phyloP scores from a whole-genome alignment of 2,797 vertebrate species.

The Schizopygopsis pylzovi region DNA sequence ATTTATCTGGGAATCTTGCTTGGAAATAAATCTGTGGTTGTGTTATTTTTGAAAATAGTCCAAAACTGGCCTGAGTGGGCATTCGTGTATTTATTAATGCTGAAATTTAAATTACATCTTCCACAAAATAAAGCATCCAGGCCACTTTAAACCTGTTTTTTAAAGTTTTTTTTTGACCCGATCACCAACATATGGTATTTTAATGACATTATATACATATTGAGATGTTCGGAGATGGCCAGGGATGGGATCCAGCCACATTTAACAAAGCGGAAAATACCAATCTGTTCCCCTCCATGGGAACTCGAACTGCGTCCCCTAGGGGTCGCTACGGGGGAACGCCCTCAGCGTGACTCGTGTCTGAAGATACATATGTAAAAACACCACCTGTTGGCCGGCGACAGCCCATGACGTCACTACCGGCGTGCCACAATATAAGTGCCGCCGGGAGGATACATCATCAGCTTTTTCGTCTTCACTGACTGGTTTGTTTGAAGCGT shows the following conservation, averaged over 20 bases:
- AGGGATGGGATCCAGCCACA: background rate
- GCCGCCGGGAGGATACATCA: no score
- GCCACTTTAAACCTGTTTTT: background rate
- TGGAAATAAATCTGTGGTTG: background rate
- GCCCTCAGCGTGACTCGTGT: no score
- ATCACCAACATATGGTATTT: background rate
- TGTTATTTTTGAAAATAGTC: background rate
- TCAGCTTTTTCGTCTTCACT: no score
- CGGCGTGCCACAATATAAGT: no score
- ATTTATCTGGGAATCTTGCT: background rate
- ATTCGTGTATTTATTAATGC: background rate
- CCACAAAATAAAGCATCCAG: background rate
- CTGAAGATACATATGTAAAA: no score
- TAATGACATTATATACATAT: background rate
- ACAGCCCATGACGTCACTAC: no score
- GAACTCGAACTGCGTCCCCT: no score
- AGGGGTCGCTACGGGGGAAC: no score
- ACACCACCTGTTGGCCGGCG: no score
- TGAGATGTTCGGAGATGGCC: background rate
- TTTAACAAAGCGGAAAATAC: background rate
- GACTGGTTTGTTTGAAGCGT: no score
- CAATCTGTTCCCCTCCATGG: no score
- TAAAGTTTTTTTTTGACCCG: background rate
- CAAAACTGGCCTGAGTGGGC: background rate
- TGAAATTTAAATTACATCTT: background rate